Percentiles rank a stretch among this genome's conserved stretches.
Conservation (phyloP, 35 echinoderm and acorn worm species). For the Lytechinus variegatus region DNA sequence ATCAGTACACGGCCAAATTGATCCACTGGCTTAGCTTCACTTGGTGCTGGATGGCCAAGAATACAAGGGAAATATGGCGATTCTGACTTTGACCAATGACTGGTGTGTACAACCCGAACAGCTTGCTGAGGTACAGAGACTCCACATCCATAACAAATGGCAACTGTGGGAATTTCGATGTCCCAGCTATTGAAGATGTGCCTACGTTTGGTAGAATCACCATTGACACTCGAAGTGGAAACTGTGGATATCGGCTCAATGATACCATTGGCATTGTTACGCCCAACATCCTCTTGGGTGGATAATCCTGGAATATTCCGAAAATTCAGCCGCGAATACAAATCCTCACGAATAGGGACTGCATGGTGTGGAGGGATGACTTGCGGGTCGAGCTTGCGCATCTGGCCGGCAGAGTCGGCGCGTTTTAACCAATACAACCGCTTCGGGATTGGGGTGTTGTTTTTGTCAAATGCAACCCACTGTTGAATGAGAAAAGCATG, state of each 20-base stretch:
- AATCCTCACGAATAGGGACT: conserved; percentile 63
- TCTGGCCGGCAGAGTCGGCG: conserved; percentile 66
- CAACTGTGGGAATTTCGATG: conserved; percentile 80
- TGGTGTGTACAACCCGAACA: conserved; percentile 89
- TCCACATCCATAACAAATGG: conserved; percentile 91
- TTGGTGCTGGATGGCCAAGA: conserved; percentile 79
- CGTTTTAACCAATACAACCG: conserved; percentile 94
- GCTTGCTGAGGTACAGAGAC: conserved; percentile 61
- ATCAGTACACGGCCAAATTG: conserved; percentile 91
- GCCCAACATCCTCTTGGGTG: conserved; percentile 48
- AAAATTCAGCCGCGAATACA: conserved; percentile 74
- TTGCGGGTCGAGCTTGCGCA: conserved; percentile 71
- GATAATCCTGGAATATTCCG: conserved; percentile 50
- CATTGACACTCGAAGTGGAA: conserved; percentile 45
- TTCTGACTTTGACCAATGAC: conserved; percentile 95
- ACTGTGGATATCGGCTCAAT: conserved; percentile 31
- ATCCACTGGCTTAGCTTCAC: conserved; percentile 90
- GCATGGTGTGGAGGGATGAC: conserved; percentile 55
- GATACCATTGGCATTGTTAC: conserved; percentile 43
- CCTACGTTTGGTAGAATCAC: conserved; percentile 58
- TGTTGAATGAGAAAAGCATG: conserved; percentile 93
- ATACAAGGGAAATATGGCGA: conserved; percentile 95
- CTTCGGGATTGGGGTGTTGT: conserved; percentile 92
- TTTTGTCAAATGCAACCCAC: conserved; percentile 91
- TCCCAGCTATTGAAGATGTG: conserved; percentile 57